phyloP scores from a whole-genome alignment of 2,888 invertebrate species.

The Ceratothoa steindachneri region DNA sequence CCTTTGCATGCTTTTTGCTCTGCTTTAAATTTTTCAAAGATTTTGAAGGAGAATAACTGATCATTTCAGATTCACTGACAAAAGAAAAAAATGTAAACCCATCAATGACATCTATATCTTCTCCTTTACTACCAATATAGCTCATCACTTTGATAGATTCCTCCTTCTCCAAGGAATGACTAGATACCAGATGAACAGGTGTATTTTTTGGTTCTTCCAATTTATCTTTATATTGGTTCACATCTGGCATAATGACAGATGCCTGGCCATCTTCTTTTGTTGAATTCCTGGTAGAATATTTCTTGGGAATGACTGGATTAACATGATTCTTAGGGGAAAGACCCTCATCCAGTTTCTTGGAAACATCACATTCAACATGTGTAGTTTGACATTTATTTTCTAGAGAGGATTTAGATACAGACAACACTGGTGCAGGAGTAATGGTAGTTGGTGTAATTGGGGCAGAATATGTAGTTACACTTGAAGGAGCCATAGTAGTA shows the following conservation, averaged over 20 bases:
- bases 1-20: too few relatives aligned
- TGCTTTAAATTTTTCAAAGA: not conserved
- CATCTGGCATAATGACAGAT: too few relatives aligned
- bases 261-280: not conserved
- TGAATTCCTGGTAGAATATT: not conserved
- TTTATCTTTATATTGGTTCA: too few relatives aligned
- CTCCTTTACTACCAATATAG: slow-evolving; percentile 25
- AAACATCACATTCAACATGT: too few relatives aligned
- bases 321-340: too few relatives aligned
- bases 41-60: slow-evolving; percentile 16
- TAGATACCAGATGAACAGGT: slow-evolving; percentile 40
- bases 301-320: not conserved
- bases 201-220: not conserved
- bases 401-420: too few relatives aligned
- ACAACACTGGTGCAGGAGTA: too few relatives aligned
- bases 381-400: too few relatives aligned
- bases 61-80: slow-evolving; percentile 18
- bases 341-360: too few relatives aligned
- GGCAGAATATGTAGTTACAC: too few relatives aligned
- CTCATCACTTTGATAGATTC: slow-evolving; percentile 37
- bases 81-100: slow-evolving; percentile 44
- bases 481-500: too few relatives aligned
- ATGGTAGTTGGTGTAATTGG: too few relatives aligned
- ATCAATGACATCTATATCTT: slow-evolving; percentile 37
- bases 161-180: slow-evolving; percentile 21